Evolutionary conservation across 2,113 vertebrate species (phyloP), one percentile per base, ranked within the genome.

Genomic region (Plecturocebus donacophilus): DNA sequence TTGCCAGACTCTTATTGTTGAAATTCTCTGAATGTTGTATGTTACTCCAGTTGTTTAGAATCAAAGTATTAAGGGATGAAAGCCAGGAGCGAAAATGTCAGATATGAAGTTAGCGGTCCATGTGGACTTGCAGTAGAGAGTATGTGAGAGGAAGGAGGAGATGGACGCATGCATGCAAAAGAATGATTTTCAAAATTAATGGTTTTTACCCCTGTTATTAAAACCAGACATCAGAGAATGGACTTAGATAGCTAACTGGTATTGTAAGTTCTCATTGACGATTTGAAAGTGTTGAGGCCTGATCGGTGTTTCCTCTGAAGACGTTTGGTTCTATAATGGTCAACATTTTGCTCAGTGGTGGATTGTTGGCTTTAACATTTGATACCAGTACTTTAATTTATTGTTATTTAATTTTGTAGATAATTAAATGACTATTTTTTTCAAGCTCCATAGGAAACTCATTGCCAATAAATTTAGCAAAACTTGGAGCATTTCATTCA

Each of bases 401-500:
- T 35, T 76, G 16, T 88, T 87, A 64, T 12, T 82, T 91, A 90
- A 87, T 47, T 81, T 96, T 73, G 73, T 77, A 91, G 61, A 13
- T 83, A 54, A 92, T 84, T 75, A 82, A 90, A 66, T 95, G 58
- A 68, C 30, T 95, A 95, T 96, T 91, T 52, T 47, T 88, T 86
- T 93, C 6, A 94, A 38, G 20, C 38, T 94, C n/a, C 79, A 10
- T 49, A 58, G 86, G 80, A 94, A 96, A 83, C 42, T 91, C 52
- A 84, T 71, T 90, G 75, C 40, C 76, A 52, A 87, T 23, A 88
- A 96, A 77, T 71, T n/a, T 92, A 61, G 13, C 66, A 45, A 87
- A 96, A 96, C 20, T 96, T 92, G 93, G 38, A 84, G 23, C 25
- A 17, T 94, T 23, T 96, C 40, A 92, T 84, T 92, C 47, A 77